Conservation (phyloP, 2,888 invertebrate genomes). For the Eilema caniola region DNA sequence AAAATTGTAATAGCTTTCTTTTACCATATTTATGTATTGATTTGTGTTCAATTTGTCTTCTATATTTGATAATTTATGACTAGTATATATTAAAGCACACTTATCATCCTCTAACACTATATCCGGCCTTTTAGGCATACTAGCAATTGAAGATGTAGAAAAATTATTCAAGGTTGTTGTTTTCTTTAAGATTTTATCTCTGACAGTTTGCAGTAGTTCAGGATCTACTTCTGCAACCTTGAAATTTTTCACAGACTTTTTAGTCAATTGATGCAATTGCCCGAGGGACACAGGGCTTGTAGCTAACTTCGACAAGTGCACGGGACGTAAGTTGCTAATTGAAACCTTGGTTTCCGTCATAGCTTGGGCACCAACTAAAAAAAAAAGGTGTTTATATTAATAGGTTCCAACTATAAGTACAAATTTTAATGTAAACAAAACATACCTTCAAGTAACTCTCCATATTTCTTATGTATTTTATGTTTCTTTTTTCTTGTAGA, state of each 20-base stretch:
- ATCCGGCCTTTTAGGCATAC: slow-evolving; percentile 28
- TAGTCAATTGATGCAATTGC: slow-evolving; percentile 87
- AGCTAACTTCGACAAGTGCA: slow-evolving; percentile 89
- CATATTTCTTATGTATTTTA: slow-evolving; percentile 86
- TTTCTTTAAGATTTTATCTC: slow-evolving; percentile 77
- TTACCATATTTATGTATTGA: slow-evolving; percentile 74
- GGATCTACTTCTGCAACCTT: slow-evolving; percentile 73
- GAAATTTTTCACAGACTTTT: slow-evolving; percentile 59
- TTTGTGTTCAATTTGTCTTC: slow-evolving; percentile 74
- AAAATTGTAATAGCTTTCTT: slow-evolving; percentile 84
- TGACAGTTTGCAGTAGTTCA: slow-evolving; percentile 76
- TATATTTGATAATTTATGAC: slow-evolving; percentile 67
- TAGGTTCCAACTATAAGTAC: too few relatives aligned
- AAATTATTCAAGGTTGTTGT: slow-evolving; percentile 37
- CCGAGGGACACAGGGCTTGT: slow-evolving; percentile 86
- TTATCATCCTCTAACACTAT: slow-evolving; percentile 76
- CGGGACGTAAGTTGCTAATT: slow-evolving; percentile 89
- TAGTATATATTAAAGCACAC: slow-evolving; percentile 78
- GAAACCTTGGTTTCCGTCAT: slow-evolving; percentile 90
- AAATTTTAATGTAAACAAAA: slow-evolving; percentile 16
- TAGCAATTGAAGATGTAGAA: slow-evolving; percentile 36
- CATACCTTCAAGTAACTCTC: slow-evolving; percentile 90
- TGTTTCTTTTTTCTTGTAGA: slow-evolving; percentile 79
- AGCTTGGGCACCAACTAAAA: slow-evolving; percentile 88
- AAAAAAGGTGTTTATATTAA: not conserved